Evolutionary conservation across 2,888 invertebrate genomes (phyloP).

Genomic region (Drosophila limbata): DNA sequence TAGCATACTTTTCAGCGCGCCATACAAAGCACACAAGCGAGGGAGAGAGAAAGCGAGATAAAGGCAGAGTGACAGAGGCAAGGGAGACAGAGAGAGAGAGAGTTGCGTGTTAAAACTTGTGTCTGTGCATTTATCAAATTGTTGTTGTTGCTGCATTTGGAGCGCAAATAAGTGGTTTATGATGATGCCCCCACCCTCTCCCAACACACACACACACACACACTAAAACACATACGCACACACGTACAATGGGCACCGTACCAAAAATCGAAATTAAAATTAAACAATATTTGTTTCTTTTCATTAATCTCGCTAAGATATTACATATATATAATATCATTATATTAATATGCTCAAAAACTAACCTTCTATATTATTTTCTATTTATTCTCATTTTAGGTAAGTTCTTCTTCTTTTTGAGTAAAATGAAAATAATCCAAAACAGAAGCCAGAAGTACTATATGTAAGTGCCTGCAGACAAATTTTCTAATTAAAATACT

Average conservation of each 20-base stretch:
- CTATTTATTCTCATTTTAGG: conserved; percentile 47
- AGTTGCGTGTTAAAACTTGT: conserved; percentile 43
- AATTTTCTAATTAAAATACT: no score
- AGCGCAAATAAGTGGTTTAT: conserved; percentile 81
- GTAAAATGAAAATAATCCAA: neutral
- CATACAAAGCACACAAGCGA: conserved; percentile 1
- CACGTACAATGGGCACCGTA: neutral
- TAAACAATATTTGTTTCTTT: no score
- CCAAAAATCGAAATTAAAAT: no score
- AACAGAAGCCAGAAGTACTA: conserved; percentile 18
- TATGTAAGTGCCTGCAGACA: no score
- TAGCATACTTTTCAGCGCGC: conserved; percentile 54
- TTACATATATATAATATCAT: no score
- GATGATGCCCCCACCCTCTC: conserved; percentile 59
- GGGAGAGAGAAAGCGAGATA: neutral
- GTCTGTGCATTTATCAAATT: conserved; percentile 69
- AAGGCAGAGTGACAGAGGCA: conserved; percentile 1
- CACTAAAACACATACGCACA: neutral
- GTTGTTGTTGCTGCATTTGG: conserved; percentile 70
- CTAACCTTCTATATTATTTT: conserved; percentile 12
- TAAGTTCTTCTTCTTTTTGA: conserved; percentile 33
- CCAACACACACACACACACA: neutral
- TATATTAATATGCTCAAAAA: no score
- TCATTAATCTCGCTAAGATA: no score
- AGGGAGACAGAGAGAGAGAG: conserved; percentile 7